These are phyloP conservation scores for Pseudomyrmex sp. DNA, from an alignment of 1,140 invertebrate species.

Conservation along the genomic window DNA sequence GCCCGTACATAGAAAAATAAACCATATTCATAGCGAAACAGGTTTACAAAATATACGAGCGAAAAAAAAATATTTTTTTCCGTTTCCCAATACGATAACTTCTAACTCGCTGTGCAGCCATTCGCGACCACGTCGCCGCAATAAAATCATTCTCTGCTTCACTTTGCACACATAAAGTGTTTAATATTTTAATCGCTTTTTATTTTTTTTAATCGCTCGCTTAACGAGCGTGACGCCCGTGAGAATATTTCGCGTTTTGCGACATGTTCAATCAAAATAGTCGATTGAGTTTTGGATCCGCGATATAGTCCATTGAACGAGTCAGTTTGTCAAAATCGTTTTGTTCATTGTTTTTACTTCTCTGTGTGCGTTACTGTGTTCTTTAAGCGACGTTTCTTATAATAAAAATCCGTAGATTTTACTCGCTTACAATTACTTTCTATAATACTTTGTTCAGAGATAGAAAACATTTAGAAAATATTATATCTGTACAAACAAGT, in stretches of 20 bases:
- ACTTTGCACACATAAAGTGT: conserved; percentile 54
- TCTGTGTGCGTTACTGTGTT: conserved; percentile 7
- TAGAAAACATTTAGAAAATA: neutral
- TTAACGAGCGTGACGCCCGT: conserved; percentile 54
- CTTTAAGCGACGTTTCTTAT: neutral
- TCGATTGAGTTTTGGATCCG: conserved; percentile 30
- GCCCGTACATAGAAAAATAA: conserved; percentile 39
- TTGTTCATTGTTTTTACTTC: conserved; percentile 15
- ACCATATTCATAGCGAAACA: conserved; percentile 39
- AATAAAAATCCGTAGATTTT: neutral
- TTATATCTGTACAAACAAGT: neutral
- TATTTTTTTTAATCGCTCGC: conserved; percentile 26
- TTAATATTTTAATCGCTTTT: conserved; percentile 51
- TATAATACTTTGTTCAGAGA: neutral
- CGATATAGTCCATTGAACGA: conserved; percentile 35
- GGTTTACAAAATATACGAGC: conserved; percentile 39
- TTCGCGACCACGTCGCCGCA: conserved; percentile 46
- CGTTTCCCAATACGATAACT: conserved; percentile 51
- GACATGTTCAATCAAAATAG: conserved; percentile 54
- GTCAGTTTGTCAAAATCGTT: neutral
- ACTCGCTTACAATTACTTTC: neutral
- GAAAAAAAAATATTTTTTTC: conserved; percentile 43
- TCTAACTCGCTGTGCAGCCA: conserved; percentile 56
- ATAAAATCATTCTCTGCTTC: conserved; percentile 56
- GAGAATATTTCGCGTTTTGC: conserved; percentile 59